Conservation (phyloP, 2,113 vertebrate genomes). For the Hemicordylus capensis region DNA sequence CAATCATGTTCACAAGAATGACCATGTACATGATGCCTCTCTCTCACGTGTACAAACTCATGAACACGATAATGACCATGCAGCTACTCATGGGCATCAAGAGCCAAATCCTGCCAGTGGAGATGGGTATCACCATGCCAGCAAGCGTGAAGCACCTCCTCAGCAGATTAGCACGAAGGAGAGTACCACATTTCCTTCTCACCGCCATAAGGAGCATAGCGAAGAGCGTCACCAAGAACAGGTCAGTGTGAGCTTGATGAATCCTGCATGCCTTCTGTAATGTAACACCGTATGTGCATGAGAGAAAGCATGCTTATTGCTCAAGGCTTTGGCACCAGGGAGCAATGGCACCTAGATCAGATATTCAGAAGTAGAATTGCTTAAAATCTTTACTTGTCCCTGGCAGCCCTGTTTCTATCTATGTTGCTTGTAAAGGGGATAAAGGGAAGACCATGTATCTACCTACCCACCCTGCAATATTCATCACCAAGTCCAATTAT, state of each 20-base stretch:
- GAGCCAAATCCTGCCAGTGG: conserved; percentile 50
- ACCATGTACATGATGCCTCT: conserved; percentile 50
- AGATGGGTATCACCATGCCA: conserved; percentile 64
- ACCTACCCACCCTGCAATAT: too few relatives aligned
- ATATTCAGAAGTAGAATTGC: too few relatives aligned
- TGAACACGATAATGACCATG: conserved; percentile 46
- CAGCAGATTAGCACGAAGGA: conserved; percentile 68
- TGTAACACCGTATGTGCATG: fast-evolving
- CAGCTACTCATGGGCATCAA: conserved; percentile 61
- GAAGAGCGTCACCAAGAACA: conserved; percentile 70
- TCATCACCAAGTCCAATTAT: too few relatives aligned
- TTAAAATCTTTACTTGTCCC: too few relatives aligned
- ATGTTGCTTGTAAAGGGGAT: too few relatives aligned
- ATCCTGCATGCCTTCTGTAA: fast-evolving
- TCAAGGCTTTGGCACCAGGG: too few relatives aligned
- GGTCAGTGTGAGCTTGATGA: conserved; percentile 57
- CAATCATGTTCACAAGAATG: conserved; percentile 73
- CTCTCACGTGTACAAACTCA: conserved; percentile 55
- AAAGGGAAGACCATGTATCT: too few relatives aligned
- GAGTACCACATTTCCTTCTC: conserved; percentile 46
- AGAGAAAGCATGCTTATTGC: fast-evolving
- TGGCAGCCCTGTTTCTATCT: too few relatives aligned
- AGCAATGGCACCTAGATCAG: too few relatives aligned
- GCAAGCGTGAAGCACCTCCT: conserved; percentile 75
- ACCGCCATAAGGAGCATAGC: conserved; percentile 57